phyloP scores from a whole-genome alignment of 2,797 vertebrate species.

The Neosalanx taihuensis region DNA sequence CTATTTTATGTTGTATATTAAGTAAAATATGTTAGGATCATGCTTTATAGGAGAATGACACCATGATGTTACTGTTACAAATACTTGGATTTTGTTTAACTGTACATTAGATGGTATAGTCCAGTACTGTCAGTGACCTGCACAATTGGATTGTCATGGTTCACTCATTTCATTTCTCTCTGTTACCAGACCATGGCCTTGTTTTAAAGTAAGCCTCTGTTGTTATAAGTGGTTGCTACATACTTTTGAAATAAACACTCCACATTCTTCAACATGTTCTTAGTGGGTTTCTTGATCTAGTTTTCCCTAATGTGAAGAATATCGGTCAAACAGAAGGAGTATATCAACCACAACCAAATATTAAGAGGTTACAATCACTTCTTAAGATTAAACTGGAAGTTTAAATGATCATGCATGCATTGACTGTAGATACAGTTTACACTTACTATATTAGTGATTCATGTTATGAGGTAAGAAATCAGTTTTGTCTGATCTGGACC shows the following conservation, averaged over 20 bases:
- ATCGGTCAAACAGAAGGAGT: no score
- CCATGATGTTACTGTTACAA: constrained; percentile 35
- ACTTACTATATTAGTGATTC: neutral
- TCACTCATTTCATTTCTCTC: constrained; percentile 53
- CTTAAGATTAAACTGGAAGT: no score
- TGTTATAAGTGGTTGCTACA: neutral
- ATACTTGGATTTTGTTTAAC: constrained; percentile 35
- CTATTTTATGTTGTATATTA: constrained; percentile 25
- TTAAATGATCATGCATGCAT: no score
- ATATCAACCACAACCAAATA: no score
- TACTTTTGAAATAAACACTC: neutral
- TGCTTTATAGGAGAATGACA: constrained; percentile 39
- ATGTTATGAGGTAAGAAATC: neutral
- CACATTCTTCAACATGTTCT: neutral
- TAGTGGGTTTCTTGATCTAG: no score
- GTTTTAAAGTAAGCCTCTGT: neutral
- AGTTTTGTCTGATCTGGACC: no score
- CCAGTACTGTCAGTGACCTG: constrained; percentile 21
- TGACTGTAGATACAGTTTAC: no score
- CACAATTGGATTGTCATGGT: constrained; percentile 12
- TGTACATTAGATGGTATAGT: constrained; percentile 32
- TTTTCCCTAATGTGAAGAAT: no score
- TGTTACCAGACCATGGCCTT: neutral
- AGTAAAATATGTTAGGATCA: constrained; percentile 31
- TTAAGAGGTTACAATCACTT: no score